These are phyloP conservation scores for Meles meles DNA, from an alignment of 2,113 vertebrate genomes.

Conservation along the genomic window DNA sequence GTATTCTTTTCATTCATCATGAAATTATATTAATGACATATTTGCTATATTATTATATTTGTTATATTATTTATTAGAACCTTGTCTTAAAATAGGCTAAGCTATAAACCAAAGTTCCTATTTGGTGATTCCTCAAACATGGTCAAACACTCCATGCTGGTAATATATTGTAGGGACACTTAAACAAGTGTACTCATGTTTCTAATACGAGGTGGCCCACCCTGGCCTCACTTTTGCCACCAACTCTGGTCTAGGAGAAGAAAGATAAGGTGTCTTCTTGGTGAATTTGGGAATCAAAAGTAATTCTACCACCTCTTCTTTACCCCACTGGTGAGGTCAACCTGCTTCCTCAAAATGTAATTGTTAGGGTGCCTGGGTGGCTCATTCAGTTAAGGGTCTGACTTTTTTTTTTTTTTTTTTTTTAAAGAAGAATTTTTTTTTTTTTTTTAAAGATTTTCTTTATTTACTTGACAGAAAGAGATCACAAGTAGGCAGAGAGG, in stretches of 20 bases:
- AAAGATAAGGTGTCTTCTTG: not conserved
- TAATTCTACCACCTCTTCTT: accelerated
- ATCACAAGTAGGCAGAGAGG: no score
- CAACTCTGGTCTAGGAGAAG: not conserved
- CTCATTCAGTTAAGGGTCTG: not conserved
- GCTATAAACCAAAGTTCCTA: not conserved
- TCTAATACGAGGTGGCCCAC: not conserved
- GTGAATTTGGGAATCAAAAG: not conserved
- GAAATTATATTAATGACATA: not conserved
- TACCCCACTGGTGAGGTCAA: not conserved
- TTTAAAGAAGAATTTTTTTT: no score
- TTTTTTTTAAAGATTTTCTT: no score
- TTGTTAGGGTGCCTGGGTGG: not conserved
- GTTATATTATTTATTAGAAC: not conserved
- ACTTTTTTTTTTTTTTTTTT: no score
- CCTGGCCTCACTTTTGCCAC: not conserved
- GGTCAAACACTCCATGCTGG: not conserved
- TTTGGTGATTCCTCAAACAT: not conserved
- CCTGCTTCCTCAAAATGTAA: not conserved
- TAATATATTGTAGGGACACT: not conserved
- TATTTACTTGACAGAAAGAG: no score
- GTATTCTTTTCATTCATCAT: not conserved
- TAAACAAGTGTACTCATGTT: not conserved
- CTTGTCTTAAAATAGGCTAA: not conserved
- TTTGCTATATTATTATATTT: not conserved